Conservation (phyloP, 2,888 invertebrate genomes). For the Cheilosia variabilis region DNA sequence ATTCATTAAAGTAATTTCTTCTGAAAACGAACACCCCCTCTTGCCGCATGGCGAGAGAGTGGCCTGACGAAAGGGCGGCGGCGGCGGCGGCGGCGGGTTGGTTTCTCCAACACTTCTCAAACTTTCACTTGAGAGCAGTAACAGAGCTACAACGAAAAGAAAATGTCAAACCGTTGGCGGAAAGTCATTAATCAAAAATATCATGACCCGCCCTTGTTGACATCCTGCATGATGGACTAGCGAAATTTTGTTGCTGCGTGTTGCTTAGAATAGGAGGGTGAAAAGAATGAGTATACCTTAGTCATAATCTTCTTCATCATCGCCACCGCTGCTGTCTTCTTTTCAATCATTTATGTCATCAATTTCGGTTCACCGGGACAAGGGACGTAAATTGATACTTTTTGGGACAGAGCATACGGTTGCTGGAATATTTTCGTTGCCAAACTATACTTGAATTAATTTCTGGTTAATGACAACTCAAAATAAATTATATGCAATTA, state of each 20-base stretch:
- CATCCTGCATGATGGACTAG: conserved; percentile 73
- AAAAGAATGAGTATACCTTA: conserved; percentile 22
- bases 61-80: not conserved
- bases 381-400: conserved; percentile 42
- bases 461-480: conserved; percentile 16
- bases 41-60: not conserved
- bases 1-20: conserved; percentile 79
- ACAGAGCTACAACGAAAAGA: conserved; percentile 13
- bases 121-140: conserved; percentile 33
- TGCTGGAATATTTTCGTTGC: not conserved
- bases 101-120: conserved; percentile 48
- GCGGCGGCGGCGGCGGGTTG: not conserved
- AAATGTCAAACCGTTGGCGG: conserved; percentile 70
- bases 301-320: conserved; percentile 58
- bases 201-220: conserved; percentile 74
- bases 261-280: conserved; percentile 21
- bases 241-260: conserved; percentile 51
- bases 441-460: no score
- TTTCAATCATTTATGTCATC: conserved; percentile 72
- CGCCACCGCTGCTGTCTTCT: conserved; percentile 54
- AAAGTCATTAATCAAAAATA: conserved; percentile 75
- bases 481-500: conserved; percentile 43
- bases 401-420: conserved; percentile 3
- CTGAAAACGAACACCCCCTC: conserved; percentile 15
- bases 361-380: conserved; percentile 52